phyloP scores from a whole-genome alignment of 2,113 vertebrate species.

The Diphyllodes magnificus region DNA sequence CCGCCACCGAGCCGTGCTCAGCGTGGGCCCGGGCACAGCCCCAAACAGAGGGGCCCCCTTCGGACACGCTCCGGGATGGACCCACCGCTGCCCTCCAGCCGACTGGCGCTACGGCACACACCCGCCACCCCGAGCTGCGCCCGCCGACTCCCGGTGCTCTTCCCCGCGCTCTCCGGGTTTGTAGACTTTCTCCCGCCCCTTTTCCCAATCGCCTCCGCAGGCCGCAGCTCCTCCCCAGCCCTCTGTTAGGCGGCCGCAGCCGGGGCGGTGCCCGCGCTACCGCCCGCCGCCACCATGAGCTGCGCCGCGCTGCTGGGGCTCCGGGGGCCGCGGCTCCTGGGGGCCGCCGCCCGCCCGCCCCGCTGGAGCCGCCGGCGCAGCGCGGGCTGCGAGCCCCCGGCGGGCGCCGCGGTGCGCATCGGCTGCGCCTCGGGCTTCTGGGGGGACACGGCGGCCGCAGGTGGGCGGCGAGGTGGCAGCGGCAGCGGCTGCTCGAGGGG shows the following conservation, averaged over 20 bases:
- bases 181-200: background rate
- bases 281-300: background rate
- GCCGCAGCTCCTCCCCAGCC: background rate
- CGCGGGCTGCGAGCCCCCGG: too few species aligned
- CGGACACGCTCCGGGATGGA: rapidly evolving
- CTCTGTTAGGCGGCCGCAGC: rapidly evolving
- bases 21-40: too few species aligned
- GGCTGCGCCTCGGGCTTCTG: too few species aligned
- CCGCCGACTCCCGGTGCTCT: rapidly evolving
- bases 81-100: rapidly evolving
- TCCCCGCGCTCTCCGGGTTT: rapidly evolving
- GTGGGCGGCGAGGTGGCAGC: too few species aligned
- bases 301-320: background rate
- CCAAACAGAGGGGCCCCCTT: rapidly evolving
- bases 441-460: too few species aligned
- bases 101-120: rapidly evolving
- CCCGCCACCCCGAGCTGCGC: rapidly evolving
- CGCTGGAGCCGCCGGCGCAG: too few species aligned
- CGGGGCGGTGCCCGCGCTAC: background rate
- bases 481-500: too few species aligned
- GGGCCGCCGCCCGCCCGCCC: background rate
- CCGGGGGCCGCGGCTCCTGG: background rate
- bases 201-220: background rate
- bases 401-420: too few species aligned
- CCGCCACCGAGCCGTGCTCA: rapidly evolving